Evolutionary conservation across 2,113 vertebrate species (phyloP).

Genomic region (Rhynchomys soricoides): DNA sequence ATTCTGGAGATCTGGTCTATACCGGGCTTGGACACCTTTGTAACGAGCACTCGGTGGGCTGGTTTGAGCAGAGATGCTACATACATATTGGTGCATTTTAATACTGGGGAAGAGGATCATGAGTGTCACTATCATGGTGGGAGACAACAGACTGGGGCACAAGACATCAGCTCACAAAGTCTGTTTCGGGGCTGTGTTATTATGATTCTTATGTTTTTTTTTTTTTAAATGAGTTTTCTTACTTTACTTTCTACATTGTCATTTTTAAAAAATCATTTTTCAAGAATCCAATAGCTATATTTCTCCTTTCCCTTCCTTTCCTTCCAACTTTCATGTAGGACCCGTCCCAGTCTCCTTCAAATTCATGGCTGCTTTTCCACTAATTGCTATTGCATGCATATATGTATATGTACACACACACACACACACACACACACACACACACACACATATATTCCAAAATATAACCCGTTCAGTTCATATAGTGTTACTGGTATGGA

Average conservation of each 20-base stretch:
- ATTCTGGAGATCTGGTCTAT: neutral
- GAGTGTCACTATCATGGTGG: neutral
- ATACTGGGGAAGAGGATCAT: neutral
- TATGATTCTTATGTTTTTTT: neutral
- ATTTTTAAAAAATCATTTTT: neutral
- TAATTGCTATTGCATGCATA: neutral
- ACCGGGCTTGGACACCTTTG: neutral
- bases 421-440: too few relatives aligned
- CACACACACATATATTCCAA: neutral
- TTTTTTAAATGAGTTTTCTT: neutral
- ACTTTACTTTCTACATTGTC: neutral
- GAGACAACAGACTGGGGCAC: neutral
- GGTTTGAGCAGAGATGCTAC: neutral
- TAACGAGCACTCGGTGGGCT: neutral
- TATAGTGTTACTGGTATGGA: too few relatives aligned
- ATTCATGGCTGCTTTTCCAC: neutral
- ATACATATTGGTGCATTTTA: neutral
- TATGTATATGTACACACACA: too few relatives aligned
- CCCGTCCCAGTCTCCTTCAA: too few relatives aligned
- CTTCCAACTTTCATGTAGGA: neutral
- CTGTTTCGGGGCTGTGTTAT: neutral
- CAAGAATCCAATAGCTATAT: neutral
- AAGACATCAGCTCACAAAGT: neutral
- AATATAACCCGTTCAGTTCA: neutral
- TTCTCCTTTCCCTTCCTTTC: neutral